Percentiles rank a stretch among this genome's conserved stretches.
Conservation (phyloP, 1,140 invertebrate species). For the Laodelphax striatellus region DNA sequence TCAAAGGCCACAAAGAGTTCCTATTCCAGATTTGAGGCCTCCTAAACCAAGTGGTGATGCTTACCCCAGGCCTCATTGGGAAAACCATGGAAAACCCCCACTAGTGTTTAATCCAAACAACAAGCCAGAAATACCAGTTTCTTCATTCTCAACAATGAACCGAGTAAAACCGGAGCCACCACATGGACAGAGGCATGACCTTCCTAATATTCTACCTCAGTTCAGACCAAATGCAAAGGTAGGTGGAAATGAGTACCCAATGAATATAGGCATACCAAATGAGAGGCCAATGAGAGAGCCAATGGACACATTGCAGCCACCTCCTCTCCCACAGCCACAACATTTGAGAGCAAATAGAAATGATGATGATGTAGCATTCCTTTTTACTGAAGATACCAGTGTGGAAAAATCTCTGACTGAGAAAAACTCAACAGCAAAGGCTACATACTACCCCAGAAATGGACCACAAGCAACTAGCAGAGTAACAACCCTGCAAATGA, state of each 20-base stretch:
- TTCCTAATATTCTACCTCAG: slow-evolving; percentile 58
- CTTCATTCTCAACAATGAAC: slow-evolving; percentile 12
- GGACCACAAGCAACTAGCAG: slow-evolving; percentile 23
- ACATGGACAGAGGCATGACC: slow-evolving; percentile 20
- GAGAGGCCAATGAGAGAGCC: slow-evolving; percentile 30
- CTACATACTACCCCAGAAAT: slow-evolving; percentile 14
- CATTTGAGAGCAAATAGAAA: slow-evolving; percentile 30
- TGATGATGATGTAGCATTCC: slow-evolving; percentile 19
- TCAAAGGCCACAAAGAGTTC: slow-evolving; percentile 3
- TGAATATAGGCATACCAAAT: neutral
- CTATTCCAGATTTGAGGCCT: slow-evolving; percentile 5
- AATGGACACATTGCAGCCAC: slow-evolving; percentile 28
- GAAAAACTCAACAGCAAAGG: neutral
- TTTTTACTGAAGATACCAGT: neutral
- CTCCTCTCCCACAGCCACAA: slow-evolving; percentile 32
- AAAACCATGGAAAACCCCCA: slow-evolving; percentile 16
- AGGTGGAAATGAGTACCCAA: slow-evolving; percentile 36
- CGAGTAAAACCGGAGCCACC: slow-evolving; percentile 14
- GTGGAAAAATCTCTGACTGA: neutral
- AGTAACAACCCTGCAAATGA: slow-evolving; percentile 53
- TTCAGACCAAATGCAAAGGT: slow-evolving; percentile 53
- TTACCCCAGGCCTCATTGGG: slow-evolving; percentile 24
- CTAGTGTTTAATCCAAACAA: slow-evolving; percentile 8
- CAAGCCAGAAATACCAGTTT: slow-evolving; percentile 10
- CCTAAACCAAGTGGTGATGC: slow-evolving; percentile 8